Conservation (phyloP, 2,888 invertebrate species). For the Bellardia pandia region DNA sequence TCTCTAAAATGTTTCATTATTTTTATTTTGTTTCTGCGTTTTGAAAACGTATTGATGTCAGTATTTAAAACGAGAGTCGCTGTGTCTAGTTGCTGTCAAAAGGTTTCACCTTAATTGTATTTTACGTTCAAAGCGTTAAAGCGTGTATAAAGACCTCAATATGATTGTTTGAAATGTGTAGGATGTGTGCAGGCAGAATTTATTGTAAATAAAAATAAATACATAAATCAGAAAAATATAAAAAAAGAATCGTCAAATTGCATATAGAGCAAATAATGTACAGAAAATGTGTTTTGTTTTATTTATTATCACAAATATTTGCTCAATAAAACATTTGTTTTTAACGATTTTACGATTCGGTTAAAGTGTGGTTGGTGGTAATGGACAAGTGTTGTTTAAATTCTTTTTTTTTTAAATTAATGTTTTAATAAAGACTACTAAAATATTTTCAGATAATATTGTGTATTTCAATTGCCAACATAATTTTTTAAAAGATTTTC, state of each 20-base stretch:
- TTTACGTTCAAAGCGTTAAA: conserved; percentile 39
- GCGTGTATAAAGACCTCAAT: conserved; percentile 33
- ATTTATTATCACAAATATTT: not conserved
- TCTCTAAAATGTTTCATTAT: not conserved
- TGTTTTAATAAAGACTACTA: not conserved
- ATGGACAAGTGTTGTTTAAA: not conserved
- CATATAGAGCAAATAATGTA: not conserved
- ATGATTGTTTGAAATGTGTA: conserved; percentile 18
- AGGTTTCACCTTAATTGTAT: conserved; percentile 58
- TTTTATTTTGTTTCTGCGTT: conserved; percentile 19
- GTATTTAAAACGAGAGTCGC: conserved; percentile 20
- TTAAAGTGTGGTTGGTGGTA: not conserved
- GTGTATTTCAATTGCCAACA: too few relatives aligned
- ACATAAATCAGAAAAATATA: conserved; percentile 5
- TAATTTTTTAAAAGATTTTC: too few relatives aligned
- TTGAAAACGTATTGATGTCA: conserved; percentile 28
- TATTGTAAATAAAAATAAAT: conserved; percentile 11
- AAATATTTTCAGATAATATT: too few relatives aligned
- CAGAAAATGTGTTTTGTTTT: not conserved
- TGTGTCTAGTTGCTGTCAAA: conserved; percentile 45
- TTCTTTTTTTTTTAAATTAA: not conserved
- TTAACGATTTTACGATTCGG: not conserved
- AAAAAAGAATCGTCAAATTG: not conserved
- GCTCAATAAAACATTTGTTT: not conserved
- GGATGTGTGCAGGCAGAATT: not conserved